phyloP scores from a whole-genome alignment of 2,113 vertebrate species.

The Ellobius talpinus region DNA sequence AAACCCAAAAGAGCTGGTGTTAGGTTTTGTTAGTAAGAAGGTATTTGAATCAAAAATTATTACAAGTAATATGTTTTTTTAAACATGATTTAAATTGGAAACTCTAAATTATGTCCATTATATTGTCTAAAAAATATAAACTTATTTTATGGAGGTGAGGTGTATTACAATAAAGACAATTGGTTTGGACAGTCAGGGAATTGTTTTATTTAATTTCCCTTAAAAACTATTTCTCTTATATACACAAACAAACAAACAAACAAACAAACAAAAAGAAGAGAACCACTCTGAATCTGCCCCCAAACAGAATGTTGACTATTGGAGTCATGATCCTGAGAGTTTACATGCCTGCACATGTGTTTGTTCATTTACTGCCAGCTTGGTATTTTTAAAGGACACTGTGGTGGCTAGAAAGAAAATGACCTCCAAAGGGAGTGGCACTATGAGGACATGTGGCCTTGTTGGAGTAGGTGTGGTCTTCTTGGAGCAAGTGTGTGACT shows the following conservation, averaged over 20 bases:
- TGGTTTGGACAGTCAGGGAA: neutral
- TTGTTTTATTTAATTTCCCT: neutral
- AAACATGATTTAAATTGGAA: neutral
- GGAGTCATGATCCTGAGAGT: neutral
- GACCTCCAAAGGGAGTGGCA: neutral
- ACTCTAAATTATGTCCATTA: neutral
- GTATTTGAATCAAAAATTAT: neutral
- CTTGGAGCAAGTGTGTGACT: neutral
- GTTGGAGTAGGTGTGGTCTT: neutral
- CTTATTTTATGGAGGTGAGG: constrained; percentile 26
- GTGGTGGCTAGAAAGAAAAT: neutral
- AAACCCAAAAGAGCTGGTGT: neutral
- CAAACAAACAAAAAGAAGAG: too few species aligned
- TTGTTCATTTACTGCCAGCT: constrained; percentile 1
- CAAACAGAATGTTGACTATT: neutral
- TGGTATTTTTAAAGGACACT: neutral
- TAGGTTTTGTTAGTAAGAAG: constrained; percentile 24
- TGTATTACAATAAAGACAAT: neutral
- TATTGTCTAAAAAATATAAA: neutral
- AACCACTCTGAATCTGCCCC: neutral
- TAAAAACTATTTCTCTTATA: too few species aligned
- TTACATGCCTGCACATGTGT: neutral
- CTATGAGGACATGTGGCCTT: neutral
- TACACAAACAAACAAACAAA: neutral
- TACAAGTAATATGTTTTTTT: neutral